Evolutionary conservation across 2,797 vertebrate genomes (phyloP).

Genomic region (Setipinna tenuifilis): DNA sequence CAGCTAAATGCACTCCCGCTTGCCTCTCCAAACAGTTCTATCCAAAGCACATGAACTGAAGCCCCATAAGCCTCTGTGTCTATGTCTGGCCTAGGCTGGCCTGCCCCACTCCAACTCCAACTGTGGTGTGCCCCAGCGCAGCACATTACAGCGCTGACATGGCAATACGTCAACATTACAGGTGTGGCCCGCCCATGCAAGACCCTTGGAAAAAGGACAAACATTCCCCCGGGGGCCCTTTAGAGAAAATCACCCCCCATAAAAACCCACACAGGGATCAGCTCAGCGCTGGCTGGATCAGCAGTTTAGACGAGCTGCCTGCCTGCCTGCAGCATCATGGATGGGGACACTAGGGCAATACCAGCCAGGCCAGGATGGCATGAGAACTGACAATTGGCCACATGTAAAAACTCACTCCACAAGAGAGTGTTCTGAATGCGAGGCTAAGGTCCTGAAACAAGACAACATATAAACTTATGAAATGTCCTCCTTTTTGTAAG

Average conservation of each 20-base stretch:
- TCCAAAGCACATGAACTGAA: background rate
- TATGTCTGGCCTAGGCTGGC: slow-evolving; percentile 35
- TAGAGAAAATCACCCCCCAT: slow-evolving; percentile 62
- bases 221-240: slow-evolving; percentile 62
- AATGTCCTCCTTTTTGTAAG: too few species aligned
- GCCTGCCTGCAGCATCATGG: background rate
- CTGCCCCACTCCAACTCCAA: slow-evolving; percentile 22
- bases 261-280: slow-evolving; percentile 58
- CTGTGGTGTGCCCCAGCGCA: slow-evolving; percentile 38
- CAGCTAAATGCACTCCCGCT: background rate
- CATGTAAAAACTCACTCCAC: background rate
- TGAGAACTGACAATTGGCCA: background rate
- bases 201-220: slow-evolving; percentile 67
- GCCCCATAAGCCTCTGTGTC: background rate
- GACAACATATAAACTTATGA: too few species aligned
- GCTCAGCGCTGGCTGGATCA: background rate
- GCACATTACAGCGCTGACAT: slow-evolving; percentile 48
- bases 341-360: background rate
- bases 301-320: background rate
- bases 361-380: background rate
- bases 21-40: background rate
- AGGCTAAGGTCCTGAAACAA: background rate
- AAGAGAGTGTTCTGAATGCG: background rate
- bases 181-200: slow-evolving; percentile 56
- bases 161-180: slow-evolving; percentile 66